A percentile compares a stretch with the other conserved stretches of the same genome.
Evolutionary conservation across 2,888 invertebrate genomes (phyloP).

Genomic region (Tholera decimalis): DNA sequence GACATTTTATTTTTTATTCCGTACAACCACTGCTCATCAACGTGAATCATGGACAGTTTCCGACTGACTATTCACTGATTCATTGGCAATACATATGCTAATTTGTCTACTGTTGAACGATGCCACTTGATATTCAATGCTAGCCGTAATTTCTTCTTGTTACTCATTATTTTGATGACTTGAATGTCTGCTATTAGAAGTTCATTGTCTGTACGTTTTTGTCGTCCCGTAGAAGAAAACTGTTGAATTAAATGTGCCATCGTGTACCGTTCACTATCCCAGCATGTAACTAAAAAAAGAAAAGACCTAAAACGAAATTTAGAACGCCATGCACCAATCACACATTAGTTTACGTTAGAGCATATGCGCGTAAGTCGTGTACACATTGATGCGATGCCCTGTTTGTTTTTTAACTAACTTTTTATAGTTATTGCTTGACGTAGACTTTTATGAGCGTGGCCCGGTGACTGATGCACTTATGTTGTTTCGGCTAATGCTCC

Average conservation of each 20-base stretch:
- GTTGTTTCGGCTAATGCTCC: conserved; percentile 38
- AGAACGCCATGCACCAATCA: conserved; percentile 51
- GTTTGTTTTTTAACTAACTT: conserved; percentile 73
- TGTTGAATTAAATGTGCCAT: not conserved
- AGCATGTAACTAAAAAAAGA: conserved; percentile 13
- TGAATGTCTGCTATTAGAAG: conserved; percentile 6
- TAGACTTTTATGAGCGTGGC: conserved; percentile 75
- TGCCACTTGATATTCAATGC: conserved; percentile 58
- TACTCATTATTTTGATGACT: conserved; percentile 40
- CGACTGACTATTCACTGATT: conserved; percentile 65
- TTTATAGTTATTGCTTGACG: conserved; percentile 77
- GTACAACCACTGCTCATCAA: conserved; percentile 55
- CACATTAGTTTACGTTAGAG: conserved; percentile 64
- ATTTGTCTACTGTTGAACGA: conserved; percentile 46
- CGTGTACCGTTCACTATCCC: conserved; percentile 15
- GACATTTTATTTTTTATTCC: conserved; percentile 52
- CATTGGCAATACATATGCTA: conserved; percentile 63
- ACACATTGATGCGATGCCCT: conserved; percentile 69
- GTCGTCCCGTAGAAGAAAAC: not conserved
- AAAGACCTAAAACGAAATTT: conserved; percentile 45
- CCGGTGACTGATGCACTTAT: conserved; percentile 75
- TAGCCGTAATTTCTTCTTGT: conserved; percentile 48
- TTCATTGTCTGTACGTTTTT: not conserved
- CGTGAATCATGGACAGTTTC: conserved; percentile 71
- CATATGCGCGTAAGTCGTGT: conserved; percentile 64